These are phyloP conservation scores for Apostichopus leukothele DNA, from an alignment of 53 echinoderm and acorn worm genomes.

Conservation along the genomic window DNA sequence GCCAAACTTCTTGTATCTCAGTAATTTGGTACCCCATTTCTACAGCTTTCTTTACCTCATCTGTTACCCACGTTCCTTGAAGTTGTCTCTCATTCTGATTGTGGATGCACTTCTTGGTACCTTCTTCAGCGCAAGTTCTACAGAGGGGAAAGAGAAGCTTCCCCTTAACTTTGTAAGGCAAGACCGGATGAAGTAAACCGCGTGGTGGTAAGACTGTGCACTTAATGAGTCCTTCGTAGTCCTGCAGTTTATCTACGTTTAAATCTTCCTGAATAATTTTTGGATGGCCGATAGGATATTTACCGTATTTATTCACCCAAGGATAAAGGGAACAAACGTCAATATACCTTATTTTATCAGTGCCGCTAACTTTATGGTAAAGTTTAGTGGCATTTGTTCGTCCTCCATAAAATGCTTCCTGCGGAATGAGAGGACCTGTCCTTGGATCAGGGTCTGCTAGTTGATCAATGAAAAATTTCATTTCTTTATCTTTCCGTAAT, in stretches of 20 bases:
- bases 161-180: slow-evolving; percentile 49
- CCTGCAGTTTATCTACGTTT: slow-evolving; percentile 28
- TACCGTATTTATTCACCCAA: slow-evolving; percentile 65
- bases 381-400: slow-evolving; percentile 56
- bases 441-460: slow-evolving; percentile 41
- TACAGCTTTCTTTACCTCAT: slow-evolving; percentile 69
- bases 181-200: slow-evolving; percentile 56
- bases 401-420: slow-evolving; percentile 63
- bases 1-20: slow-evolving; percentile 66
- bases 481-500: neutral
- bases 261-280: slow-evolving; percentile 49
- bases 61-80: slow-evolving; percentile 63
- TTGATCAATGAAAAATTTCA: slow-evolving; percentile 38
- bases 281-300: slow-evolving; percentile 67
- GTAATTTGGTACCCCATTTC: slow-evolving; percentile 54
- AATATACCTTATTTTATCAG: slow-evolving; percentile 54
- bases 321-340: slow-evolving; percentile 68
- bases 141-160: slow-evolving; percentile 74
- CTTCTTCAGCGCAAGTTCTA: slow-evolving; percentile 27
- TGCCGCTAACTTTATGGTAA: slow-evolving; percentile 4
- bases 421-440: slow-evolving; percentile 45
- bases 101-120: neutral
- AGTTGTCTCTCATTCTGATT: slow-evolving; percentile 49
- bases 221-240: slow-evolving; percentile 60
- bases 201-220: slow-evolving; percentile 66